Evolutionary conservation across 2,797 vertebrate genomes (phyloP), one percentile per base, ranked within the genome.

Genomic region (Bucorvus abyssinicus): DNA sequence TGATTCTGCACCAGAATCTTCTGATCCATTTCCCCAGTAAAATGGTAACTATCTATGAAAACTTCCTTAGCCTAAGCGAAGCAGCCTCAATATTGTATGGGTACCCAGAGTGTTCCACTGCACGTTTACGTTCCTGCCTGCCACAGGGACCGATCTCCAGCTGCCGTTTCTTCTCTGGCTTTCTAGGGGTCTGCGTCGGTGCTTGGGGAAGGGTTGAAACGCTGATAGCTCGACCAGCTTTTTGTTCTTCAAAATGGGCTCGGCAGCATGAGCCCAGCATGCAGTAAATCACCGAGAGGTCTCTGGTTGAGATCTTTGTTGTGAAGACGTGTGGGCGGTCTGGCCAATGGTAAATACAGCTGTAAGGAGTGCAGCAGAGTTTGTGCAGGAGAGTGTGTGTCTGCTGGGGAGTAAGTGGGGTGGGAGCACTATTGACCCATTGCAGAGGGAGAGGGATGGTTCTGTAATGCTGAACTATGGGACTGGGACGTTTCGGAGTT

Each of bases 331-430:
- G 68, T 89, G 88, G 74, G 70, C 80, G 61, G 75, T 6, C 6
- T 34, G 82, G 70, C 63, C 64, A n/a, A 3, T 3, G 65, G 77
- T 75, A 94, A 94, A 88, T 83, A 84, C 80, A 95, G 83, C 94
- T 93, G 86, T 38, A 19, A 44, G 78, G 77, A 8, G 50, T 82
- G 70, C 49, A 56, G 84, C 34, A 29, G 83, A 15, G 70, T 18
- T 64, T 36, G 32, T 84, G 78, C 87, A 60, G 61, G 59, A 53
- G 63, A 9, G 47, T 12, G 14, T 2, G 10, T 2, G 4, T 30
- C 23, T 9, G 2, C 3, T 49, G 65, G 90, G 4, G 6, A 9
- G 50, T 42, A 18, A 1, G 2, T 57, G 73, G 32, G 45, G 64
- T 79, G 38, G 53, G 68, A 70, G 71, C 40, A 16, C 30, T 30